Evolutionary conservation across 2,797 vertebrate genomes (phyloP), one percentile per base, ranked within the genome.

Genomic region (Rhynchotus rufescens): DNA sequence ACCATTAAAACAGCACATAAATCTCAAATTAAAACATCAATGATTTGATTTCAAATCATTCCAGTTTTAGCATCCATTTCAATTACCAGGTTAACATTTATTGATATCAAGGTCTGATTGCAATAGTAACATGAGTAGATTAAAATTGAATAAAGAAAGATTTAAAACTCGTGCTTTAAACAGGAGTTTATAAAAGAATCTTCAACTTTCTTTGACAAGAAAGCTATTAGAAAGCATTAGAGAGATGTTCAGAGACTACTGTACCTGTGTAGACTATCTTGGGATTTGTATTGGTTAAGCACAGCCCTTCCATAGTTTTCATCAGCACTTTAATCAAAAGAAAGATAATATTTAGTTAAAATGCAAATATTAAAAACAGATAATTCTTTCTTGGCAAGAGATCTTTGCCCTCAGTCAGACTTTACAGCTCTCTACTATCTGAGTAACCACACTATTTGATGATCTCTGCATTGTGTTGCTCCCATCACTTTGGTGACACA

Each of bases 221-320:
- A 56, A 56, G 16, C 10, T 56, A 30, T 30, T 56, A 56, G 52
- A 56, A 56, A 56, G 52, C 4, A n/a, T 90, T 40, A 67, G 34
- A 82, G 88, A 90, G 2, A 2, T 52, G 3, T 76, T 82, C 26
- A 84, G 51, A 84, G 52, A 68, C 25, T 82, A 87, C 45, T 44
- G 15, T 98, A 99, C 99, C 98, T 98, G 69, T 88, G 92, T 69
- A 98, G 89, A 52, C 94, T 97, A 4, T 99, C 99, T 60, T 95
- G 97, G 38, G 98, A 98, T 94, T 88, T 98, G 94, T 97, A 96
- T 5, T 96, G 97, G 78, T 86, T 96, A 49, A 99, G 97, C 67
- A 99, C 93, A 47, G 51, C 90, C 96, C 91, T 98, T 47, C 98
- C 99, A 22, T 98, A 99, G 97, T 99, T 99, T 94, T 98, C 98